phyloP scores from a whole-genome alignment of 2,797 vertebrate genomes.

The Pygocentrus nattereri region DNA sequence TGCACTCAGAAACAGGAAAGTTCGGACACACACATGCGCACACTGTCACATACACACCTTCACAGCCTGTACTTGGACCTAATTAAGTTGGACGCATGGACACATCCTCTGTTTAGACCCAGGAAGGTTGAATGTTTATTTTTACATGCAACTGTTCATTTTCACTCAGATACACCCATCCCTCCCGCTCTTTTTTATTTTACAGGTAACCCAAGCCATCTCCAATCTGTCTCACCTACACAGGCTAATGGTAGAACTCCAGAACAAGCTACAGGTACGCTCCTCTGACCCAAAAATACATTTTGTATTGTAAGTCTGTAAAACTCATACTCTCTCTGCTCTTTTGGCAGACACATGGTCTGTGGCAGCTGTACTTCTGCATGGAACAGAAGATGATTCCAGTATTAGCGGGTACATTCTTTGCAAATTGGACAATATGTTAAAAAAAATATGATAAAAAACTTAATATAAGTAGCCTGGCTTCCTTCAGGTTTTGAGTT shows the following conservation, averaged over 20 bases:
- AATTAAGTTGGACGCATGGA: neutral
- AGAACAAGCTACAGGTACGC: slow-evolving; percentile 73
- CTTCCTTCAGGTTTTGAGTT: no score
- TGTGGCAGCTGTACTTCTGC: slow-evolving; percentile 88
- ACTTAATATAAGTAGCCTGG: no score
- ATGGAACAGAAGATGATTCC: slow-evolving; percentile 90
- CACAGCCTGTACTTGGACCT: neutral
- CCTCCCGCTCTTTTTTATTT: slow-evolving; percentile 10
- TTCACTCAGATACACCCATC: neutral
- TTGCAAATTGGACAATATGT: neutral
- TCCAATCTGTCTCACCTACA: slow-evolving; percentile 72
- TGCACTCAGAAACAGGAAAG: neutral
- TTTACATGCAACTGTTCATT: neutral
- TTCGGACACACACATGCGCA: neutral
- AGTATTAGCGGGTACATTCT: slow-evolving; percentile 86
- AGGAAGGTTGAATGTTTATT: neutral
- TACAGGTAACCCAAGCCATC: slow-evolving; percentile 68
- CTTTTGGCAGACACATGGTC: slow-evolving; percentile 77
- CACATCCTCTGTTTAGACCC: neutral
- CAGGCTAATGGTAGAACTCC: slow-evolving; percentile 73
- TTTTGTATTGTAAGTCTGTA: neutral
- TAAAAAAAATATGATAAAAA: neutral
- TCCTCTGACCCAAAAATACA: neutral
- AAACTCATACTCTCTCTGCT: neutral
- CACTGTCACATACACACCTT: neutral